phyloP scores from a whole-genome alignment of 2,797 vertebrate genomes.

The Girardinus metallicus region DNA sequence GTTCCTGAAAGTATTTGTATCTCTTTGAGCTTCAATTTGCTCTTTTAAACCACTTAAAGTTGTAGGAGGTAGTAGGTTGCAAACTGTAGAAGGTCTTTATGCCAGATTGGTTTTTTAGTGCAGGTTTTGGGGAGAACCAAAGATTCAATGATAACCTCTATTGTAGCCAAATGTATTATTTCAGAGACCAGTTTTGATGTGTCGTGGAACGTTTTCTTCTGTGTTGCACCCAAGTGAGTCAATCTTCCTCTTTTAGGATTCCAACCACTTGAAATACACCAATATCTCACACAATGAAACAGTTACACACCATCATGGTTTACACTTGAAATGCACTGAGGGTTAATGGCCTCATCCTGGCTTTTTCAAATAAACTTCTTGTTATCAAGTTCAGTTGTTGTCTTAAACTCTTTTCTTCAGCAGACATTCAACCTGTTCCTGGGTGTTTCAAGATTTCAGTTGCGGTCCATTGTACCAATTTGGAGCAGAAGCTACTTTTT shows the following conservation, averaged over 20 bases:
- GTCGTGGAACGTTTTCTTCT: not conserved
- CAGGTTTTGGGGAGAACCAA: not conserved
- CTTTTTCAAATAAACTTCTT: not conserved
- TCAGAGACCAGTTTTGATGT: not conserved
- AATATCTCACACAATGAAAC: not conserved
- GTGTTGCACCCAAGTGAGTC: not conserved
- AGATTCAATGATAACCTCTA: not conserved
- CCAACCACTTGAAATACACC: not conserved
- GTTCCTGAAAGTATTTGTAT: not conserved
- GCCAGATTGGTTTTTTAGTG: not conserved
- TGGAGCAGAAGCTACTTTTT: not conserved
- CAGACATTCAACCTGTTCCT: not conserved
- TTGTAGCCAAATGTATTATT: not conserved
- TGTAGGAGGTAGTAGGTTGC: slow-evolving; percentile 26
- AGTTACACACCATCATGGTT: not conserved
- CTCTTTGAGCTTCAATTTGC: slow-evolving; percentile 13
- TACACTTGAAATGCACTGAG: not conserved
- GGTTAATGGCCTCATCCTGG: not conserved
- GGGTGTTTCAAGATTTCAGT: not conserved
- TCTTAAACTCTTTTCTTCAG: not conserved
- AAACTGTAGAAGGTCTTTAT: slow-evolving; percentile 13
- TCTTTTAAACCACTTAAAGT: slow-evolving; percentile 42
- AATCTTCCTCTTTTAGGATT: not conserved
- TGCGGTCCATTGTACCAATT: not conserved
- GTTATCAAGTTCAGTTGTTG: not conserved